phyloP scores from a whole-genome alignment of 1,140 invertebrate species.

The Cyrtorhinus lividipennis region DNA sequence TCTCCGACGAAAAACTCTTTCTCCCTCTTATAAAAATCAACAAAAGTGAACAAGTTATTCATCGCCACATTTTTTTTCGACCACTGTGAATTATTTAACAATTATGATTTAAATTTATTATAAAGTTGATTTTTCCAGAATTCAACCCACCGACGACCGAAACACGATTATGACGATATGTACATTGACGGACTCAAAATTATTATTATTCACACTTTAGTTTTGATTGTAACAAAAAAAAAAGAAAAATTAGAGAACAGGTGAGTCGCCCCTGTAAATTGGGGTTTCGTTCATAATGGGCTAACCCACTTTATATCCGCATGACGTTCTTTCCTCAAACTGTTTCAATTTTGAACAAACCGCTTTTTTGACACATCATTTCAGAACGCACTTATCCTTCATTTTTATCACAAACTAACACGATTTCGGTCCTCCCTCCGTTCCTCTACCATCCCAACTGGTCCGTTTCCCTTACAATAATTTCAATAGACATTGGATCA shows the following conservation, averaged over 20 bases:
- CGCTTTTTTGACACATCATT: not conserved
- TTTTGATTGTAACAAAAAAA: not conserved
- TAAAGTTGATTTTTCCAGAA: slow-evolving; percentile 8
- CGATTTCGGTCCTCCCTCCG: not conserved
- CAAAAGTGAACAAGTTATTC: too few species aligned
- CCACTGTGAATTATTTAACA: too few species aligned
- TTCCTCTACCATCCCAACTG: too few species aligned
- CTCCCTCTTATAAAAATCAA: too few species aligned
- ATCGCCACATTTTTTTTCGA: too few species aligned
- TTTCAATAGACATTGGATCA: too few species aligned
- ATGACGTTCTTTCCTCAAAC: not conserved
- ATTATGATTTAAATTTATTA: too few species aligned
- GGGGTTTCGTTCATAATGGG: not conserved
- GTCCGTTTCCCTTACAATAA: too few species aligned
- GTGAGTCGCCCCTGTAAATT: not conserved
- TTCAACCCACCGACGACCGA: not conserved
- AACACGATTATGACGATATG: not conserved
- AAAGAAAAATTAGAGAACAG: not conserved
- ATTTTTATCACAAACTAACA: slow-evolving; percentile 1
- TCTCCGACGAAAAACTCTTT: too few species aligned
- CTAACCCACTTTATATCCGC: not conserved
- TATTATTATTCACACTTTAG: not conserved
- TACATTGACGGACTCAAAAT: not conserved
- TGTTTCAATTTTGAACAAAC: not conserved
- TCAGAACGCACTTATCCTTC: not conserved